These are phyloP conservation scores for Monopterus albus DNA, from an alignment of 2,113 vertebrate genomes.

Conservation along the genomic window DNA sequence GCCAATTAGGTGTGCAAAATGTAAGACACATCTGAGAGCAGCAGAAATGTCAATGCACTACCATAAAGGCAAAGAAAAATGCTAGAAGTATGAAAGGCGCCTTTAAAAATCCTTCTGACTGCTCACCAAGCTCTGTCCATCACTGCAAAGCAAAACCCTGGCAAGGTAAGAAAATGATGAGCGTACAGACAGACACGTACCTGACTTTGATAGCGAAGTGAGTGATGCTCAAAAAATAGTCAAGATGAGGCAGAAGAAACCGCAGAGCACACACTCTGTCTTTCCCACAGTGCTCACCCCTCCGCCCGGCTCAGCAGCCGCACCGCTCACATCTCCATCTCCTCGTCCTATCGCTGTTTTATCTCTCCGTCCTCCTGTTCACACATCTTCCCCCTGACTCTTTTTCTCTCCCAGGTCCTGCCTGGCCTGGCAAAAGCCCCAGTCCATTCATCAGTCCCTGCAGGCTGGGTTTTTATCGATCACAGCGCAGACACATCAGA, in stretches of 20 bases:
- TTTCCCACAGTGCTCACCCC: conserved; percentile 55
- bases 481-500: conserved; percentile 76
- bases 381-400: conserved; percentile 60
- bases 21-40: conserved; percentile 37
- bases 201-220: conserved; percentile 64
- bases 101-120: conserved; percentile 42
- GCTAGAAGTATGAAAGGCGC: conserved; percentile 32
- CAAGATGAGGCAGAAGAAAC: conserved; percentile 53
- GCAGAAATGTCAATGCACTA: conserved; percentile 44
- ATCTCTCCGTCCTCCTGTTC: conserved; percentile 56
- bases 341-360: conserved; percentile 40
- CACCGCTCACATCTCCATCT: conserved; percentile 49
- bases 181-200: conserved; percentile 47
- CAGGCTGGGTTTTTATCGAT: conserved; percentile 75
- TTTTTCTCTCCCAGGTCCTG: conserved; percentile 39
- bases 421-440: conserved; percentile 59
- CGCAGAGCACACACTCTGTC: conserved; percentile 2
- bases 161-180: conserved; percentile 57
- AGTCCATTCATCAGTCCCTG: conserved; percentile 67
- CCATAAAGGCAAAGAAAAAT: conserved; percentile 33
- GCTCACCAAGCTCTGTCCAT: conserved; percentile 41
- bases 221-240: conserved; percentile 64
- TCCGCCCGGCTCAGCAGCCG: conserved; percentile 47
- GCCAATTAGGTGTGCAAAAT: conserved; percentile 64
- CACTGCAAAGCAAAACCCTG: conserved; percentile 36